Percentiles rank a stretch among this genome's conserved stretches.
Conservation (phyloP, 2,113 vertebrate genomes). For the Prionailurus bengalensis region DNA sequence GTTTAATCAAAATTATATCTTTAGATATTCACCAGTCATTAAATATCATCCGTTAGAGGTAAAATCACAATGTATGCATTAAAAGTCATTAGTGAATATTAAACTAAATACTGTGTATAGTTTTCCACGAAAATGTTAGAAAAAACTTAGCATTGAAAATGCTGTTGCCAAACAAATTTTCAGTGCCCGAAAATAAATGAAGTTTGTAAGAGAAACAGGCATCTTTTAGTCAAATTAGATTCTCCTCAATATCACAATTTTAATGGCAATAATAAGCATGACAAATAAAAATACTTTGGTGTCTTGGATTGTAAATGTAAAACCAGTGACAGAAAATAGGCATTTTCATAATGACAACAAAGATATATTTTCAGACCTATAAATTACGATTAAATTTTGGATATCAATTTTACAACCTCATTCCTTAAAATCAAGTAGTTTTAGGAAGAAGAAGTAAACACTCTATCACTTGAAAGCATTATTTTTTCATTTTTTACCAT, state of each 20-base stretch:
- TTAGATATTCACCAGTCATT: neutral
- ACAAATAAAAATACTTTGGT: neutral
- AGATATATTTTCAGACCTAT: neutral
- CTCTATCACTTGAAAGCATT: neutral
- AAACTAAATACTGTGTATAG: neutral
- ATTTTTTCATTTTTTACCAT: neutral
- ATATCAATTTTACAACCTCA: neutral
- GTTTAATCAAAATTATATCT: neutral
- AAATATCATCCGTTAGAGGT: neutral
- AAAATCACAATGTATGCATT: neutral
- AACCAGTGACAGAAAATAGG: neutral
- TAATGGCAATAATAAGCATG: neutral
- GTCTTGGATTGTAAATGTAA: neutral
- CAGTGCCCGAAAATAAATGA: neutral
- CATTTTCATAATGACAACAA: neutral
- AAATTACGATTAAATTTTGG: neutral
- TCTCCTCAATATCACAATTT: neutral
- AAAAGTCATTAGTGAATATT: neutral
- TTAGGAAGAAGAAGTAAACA: neutral
- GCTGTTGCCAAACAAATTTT: neutral
- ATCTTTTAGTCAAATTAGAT: slow-evolving; percentile 15
- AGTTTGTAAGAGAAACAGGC: neutral
- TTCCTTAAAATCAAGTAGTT: neutral
- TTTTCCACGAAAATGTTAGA: neutral
- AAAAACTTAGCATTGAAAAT: neutral